Conservation (phyloP, 2,113 vertebrate species). For the Sterna hirundo region DNA sequence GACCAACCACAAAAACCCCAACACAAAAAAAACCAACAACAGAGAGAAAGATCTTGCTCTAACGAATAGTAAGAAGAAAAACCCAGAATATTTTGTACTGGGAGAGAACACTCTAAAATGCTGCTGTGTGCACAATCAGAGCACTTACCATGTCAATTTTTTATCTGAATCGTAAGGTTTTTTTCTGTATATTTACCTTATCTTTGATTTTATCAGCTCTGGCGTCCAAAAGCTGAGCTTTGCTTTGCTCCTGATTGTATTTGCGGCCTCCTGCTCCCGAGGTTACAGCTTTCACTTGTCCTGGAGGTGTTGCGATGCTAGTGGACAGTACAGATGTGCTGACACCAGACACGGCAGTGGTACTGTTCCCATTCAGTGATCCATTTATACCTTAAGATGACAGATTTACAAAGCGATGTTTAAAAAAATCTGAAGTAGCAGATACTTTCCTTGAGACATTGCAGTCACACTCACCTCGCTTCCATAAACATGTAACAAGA, state of each 20-base stretch:
- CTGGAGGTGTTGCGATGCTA: slow-evolving; percentile 69
- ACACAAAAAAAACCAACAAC: not conserved
- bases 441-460: not conserved
- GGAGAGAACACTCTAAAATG: not conserved
- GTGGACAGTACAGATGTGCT: slow-evolving; percentile 78
- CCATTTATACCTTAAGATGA: slow-evolving; percentile 81
- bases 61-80: not conserved
- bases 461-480: not conserved
- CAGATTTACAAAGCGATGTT: not conserved
- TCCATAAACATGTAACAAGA: not conserved
- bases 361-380: slow-evolving; percentile 82
- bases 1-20: not conserved
- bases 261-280: slow-evolving; percentile 77
- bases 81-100: not conserved
- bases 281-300: slow-evolving; percentile 74
- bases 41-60: not conserved
- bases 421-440: not conserved
- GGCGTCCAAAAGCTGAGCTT: slow-evolving; percentile 74
- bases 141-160: not conserved
- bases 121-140: not conserved
- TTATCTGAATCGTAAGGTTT: not conserved
- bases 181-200: slow-evolving; percentile 76
- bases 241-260: slow-evolving; percentile 77
- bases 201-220: slow-evolving; percentile 85
- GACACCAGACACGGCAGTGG: slow-evolving; percentile 75